Evolutionary conservation across 2,113 vertebrate genomes (phyloP).

Genomic region (Podilymbus podiceps): DNA sequence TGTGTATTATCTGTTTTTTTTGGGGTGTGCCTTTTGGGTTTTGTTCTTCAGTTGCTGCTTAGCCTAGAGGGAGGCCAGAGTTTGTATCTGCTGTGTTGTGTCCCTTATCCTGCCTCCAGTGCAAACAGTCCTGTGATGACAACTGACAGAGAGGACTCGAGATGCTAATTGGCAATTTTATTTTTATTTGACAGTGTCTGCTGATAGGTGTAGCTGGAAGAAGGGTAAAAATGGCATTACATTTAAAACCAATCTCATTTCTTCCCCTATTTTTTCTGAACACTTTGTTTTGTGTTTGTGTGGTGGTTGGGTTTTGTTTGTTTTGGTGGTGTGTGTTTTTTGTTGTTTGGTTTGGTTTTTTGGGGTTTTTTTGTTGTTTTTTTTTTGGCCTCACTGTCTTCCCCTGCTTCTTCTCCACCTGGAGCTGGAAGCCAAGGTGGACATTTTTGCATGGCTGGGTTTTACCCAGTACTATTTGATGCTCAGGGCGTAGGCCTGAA

Average conservation of each 20-base stretch:
- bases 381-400: neutral
- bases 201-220: neutral
- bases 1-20: neutral
- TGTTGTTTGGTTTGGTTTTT: too few species aligned
- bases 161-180: neutral
- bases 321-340: too few species aligned
- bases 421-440: neutral
- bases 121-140: neutral
- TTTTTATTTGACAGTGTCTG: neutral
- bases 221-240: neutral
- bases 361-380: too few species aligned
- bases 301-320: too few species aligned
- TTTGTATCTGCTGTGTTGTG: neutral
- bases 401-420: neutral
- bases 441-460: neutral
- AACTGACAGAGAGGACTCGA: neutral
- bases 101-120: neutral
- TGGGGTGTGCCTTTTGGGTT: neutral
- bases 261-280: neutral
- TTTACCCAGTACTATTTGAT: neutral
- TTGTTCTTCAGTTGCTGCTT: constrained; percentile 2
- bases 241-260: neutral
- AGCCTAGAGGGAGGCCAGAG: neutral
- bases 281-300: neutral
- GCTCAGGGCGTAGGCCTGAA: accelerated